A percentile compares a stretch with the other conserved stretches of the same genome.
phyloP scores from a whole-genome alignment of 2,888 invertebrate genomes.

The Mimumesa dahlbomi region DNA sequence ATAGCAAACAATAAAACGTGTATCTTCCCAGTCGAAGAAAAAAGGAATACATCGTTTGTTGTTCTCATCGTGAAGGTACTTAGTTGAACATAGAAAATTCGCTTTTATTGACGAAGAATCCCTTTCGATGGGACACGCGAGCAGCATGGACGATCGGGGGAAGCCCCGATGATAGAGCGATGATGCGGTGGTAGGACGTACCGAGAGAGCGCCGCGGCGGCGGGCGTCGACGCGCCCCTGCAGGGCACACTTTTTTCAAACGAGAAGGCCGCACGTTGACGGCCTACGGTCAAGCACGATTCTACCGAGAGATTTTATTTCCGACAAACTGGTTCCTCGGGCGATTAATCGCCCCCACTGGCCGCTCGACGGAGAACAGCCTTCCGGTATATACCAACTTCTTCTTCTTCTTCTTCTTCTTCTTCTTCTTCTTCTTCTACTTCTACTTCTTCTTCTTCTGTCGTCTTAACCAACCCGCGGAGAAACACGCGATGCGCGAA shows the following conservation, averaged over 20 bases:
- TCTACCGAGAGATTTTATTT: constrained; percentile 71
- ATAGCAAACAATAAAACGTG: too few relatives aligned
- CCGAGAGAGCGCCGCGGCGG: constrained; percentile 15
- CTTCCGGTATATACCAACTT: constrained; percentile 44
- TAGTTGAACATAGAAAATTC: constrained; percentile 23
- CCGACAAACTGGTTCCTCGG: constrained; percentile 74
- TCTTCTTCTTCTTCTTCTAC: neutral
- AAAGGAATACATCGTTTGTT: too few relatives aligned
- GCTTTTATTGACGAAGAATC: constrained; percentile 54
- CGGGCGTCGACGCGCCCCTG: constrained; percentile 48
- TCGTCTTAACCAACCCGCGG: constrained; percentile 41
- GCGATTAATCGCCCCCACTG: constrained; percentile 73
- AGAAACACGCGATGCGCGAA: constrained; percentile 48
- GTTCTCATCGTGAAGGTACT: too few relatives aligned
- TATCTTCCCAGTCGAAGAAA: too few relatives aligned
- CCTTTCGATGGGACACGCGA: constrained; percentile 55
- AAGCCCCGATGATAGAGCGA: constrained; percentile 60
- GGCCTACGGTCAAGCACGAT: constrained; percentile 52
- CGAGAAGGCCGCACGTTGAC: constrained; percentile 51
- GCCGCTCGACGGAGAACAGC: constrained; percentile 15
- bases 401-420: neutral
- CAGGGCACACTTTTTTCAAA: constrained; percentile 52
- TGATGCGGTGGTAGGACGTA: constrained; percentile 30
- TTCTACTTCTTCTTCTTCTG: constrained; percentile 31
- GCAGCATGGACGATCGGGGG: constrained; percentile 53